Evolutionary conservation across 2,113 vertebrate genomes (phyloP).

Genomic region (Syrrhaptes paradoxus): DNA sequence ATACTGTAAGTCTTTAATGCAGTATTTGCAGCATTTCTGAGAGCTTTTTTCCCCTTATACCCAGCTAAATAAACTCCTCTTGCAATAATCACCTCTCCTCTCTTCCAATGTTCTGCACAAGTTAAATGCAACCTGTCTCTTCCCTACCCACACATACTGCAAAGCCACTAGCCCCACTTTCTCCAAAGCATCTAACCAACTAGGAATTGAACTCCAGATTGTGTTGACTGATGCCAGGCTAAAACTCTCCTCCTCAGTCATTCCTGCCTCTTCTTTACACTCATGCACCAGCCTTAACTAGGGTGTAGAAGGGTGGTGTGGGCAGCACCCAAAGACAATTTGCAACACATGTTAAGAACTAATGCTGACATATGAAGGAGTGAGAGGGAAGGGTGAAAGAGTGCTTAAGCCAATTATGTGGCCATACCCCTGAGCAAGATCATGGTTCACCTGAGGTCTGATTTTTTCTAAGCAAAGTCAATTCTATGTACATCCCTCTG

Average conservation of each 20-base stretch:
- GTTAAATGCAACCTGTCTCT: neutral
- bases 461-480: neutral
- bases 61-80: neutral
- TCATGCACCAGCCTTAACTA: neutral
- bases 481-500: neutral
- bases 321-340: neutral
- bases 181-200: neutral
- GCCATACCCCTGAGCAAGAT: neutral
- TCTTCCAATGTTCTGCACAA: neutral
- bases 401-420: neutral
- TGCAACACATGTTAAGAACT: neutral
- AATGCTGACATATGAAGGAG: neutral
- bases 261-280: neutral
- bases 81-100: neutral
- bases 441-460: neutral
- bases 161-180: neutral
- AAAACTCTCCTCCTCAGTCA: neutral
- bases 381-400: neutral
- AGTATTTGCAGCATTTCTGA: neutral
- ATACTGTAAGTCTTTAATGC: neutral
- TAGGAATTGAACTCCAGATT: neutral
- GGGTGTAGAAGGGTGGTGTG: accelerated
- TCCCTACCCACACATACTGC: neutral
- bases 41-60: neutral
- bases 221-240: neutral